Base-by-base conservation (phyloP, 2,888 invertebrate species). In the Cryptocheilus praepositus region DNA sequence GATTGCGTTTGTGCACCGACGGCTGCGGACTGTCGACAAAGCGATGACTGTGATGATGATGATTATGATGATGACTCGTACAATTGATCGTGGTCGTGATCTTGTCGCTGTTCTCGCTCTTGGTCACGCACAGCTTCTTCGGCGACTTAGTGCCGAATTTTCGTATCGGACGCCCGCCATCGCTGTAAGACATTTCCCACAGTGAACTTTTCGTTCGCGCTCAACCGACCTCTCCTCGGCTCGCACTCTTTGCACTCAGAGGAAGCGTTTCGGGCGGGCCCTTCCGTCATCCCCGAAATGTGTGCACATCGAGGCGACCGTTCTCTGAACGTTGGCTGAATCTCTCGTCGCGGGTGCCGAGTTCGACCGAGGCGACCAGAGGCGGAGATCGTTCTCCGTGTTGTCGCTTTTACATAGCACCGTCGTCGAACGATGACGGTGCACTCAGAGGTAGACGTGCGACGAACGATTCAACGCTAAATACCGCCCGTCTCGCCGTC, bases 1-100 rank as follows among this genome's bases (percentile, higher is more conserved):
- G 92, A 90, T 96, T 96, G 89, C 95, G 92, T 89, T 96, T 95
- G 90, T 96, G 96, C 85, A 96, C 95, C 67, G 95, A 95, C 85
- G 93, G 92, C 86, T 92, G 92, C 86, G 92, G 89, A 7, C 4
- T 18, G 85, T 87, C 86, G 25, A 80, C 69, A 59, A 80, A 83
- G 22, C 82, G 82, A 66, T 81, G 84, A 44, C 60, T 72, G 67
- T 83, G 79, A 62, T 82, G 82, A 57, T 80, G 80, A 55, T 81
- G 81, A 61, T 81, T 85, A 67, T 82, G 83, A 65, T 85, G 84
- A 60, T 85, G 83, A 58, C 78, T 82, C 53, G 70, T 79, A 66
- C 84, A 85, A 60, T 76, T 86, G 60, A 88, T 84, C n/a, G 86
- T 86, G n/a, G 88, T 88, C 36, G 85, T 86, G 4, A 84, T 83